These are phyloP conservation scores for Plemyria rubiginata DNA, from an alignment of 2,888 invertebrate species.

Conservation along the genomic window DNA sequence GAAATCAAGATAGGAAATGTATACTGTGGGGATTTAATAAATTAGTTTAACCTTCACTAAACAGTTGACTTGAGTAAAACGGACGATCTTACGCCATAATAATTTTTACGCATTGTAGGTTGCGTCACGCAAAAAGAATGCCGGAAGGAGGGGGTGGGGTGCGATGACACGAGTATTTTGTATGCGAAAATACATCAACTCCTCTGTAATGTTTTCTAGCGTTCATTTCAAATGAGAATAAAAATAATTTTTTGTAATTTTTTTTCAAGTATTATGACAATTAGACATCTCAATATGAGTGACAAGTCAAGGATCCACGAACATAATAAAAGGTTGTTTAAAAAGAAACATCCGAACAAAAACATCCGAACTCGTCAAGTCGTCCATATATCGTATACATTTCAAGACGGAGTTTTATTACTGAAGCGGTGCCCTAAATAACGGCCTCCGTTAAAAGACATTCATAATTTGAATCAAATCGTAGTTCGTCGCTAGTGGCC, in stretches of 20 bases:
- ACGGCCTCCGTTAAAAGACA: neutral
- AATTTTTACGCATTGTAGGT: no score
- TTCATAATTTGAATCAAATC: neutral
- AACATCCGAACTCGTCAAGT: constrained; percentile 20
- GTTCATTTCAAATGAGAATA: neutral
- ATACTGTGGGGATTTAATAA: no score
- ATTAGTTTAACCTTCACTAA: no score
- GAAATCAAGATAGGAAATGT: no score
- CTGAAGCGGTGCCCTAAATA: constrained; percentile 8
- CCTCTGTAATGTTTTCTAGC: no score
- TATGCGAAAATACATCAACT: no score
- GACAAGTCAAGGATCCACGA: constrained; percentile 15
- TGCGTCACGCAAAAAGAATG: no score
- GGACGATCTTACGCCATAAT: no score
- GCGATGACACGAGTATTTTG: no score
- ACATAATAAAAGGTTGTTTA: constrained; percentile 11
- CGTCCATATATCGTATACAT: constrained; percentile 51
- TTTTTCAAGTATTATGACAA: no score
- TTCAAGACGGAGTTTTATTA: constrained; percentile 52
- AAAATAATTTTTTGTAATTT: neutral
- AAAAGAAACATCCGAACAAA: constrained; percentile 20
- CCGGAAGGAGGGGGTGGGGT: no score
- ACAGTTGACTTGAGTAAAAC: no score
- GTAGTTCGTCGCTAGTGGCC: neutral
- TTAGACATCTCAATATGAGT: constrained; percentile 8